A percentile compares a stretch with the other conserved stretches of the same genome.
Conservation (phyloP, 2,888 invertebrate species). For the Campaea margaritaria region DNA sequence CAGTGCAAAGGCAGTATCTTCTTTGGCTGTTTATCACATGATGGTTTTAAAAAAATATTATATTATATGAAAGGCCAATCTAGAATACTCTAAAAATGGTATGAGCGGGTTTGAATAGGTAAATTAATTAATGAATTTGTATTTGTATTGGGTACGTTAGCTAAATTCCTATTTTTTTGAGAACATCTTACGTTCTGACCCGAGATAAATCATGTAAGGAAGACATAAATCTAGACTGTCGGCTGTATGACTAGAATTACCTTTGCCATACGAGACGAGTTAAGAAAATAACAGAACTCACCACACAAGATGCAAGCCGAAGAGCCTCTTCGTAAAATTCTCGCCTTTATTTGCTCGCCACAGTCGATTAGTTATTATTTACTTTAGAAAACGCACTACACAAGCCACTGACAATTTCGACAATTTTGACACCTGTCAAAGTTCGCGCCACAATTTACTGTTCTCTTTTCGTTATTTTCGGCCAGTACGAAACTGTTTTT, state of each 20-base stretch:
- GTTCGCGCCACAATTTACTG: conserved; percentile 37
- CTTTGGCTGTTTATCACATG: too few relatives aligned
- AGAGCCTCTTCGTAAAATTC: conserved; percentile 3
- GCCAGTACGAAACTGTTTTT: conserved; percentile 30
- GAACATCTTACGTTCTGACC: too few relatives aligned
- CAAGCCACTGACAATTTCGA: conserved; percentile 24
- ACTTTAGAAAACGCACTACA: conserved; percentile 28
- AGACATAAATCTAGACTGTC: neutral
- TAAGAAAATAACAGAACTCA: conserved; percentile 5
- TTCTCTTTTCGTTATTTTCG: conserved; percentile 19
- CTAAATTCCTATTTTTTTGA: too few relatives aligned
- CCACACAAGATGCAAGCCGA: conserved; percentile 2
- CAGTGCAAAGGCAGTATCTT: neutral
- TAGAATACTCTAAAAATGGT: too few relatives aligned
- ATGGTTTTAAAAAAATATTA: too few relatives aligned
- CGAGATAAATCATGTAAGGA: too few relatives aligned
- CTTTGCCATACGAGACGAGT: neutral
- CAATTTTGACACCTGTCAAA: conserved; percentile 35
- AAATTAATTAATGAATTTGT: too few relatives aligned
- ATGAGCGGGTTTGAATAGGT: too few relatives aligned
- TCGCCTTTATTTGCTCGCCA: conserved; percentile 1
- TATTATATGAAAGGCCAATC: too few relatives aligned
- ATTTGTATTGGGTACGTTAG: too few relatives aligned
- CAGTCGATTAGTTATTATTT: conserved; percentile 2
- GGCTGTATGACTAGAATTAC: neutral